These are phyloP conservation scores for Corydoras maculifer DNA, from an alignment of 2,113 vertebrate genomes.

Conservation along the genomic window DNA sequence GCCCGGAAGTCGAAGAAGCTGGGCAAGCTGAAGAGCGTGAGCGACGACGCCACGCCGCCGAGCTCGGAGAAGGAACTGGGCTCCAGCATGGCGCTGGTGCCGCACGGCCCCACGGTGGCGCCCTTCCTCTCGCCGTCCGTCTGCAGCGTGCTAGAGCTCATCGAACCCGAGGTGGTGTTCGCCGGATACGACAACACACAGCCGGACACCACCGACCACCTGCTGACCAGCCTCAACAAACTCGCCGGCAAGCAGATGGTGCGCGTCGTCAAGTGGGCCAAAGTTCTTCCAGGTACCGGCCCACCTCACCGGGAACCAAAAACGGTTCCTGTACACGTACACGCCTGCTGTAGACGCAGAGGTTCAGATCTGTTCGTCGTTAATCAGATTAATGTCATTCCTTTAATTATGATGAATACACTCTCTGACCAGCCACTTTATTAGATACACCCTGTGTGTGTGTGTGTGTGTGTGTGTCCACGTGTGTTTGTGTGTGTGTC, in stretches of 20 bases:
- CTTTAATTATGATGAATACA: no score
- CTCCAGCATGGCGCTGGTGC: conserved; percentile 76
- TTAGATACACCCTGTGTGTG: no score
- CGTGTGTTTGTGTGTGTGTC: no score
- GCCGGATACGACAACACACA: conserved; percentile 86
- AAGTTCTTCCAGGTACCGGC: conserved; percentile 94
- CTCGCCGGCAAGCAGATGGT: conserved; percentile 98
- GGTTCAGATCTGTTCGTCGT: no score
- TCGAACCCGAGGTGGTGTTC: conserved; percentile 90
- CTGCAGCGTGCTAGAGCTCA: conserved; percentile 85
- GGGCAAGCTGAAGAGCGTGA: conserved; percentile 90
- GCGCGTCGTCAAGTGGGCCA: conserved; percentile 98
- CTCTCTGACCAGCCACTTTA: no score
- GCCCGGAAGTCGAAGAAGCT: conserved; percentile 97
- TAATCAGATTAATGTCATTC: no score
- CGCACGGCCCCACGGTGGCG: conserved; percentile 74
- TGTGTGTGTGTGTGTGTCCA: no score
- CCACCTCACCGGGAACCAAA: no score
- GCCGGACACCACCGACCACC: conserved; percentile 87
- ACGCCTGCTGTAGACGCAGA: no score
- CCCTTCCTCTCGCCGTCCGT: conserved; percentile 85
- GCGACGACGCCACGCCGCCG: conserved; percentile 78
- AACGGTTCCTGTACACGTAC: no score
- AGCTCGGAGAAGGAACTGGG: conserved; percentile 80
- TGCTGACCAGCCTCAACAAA: conserved; percentile 94